Evolutionary conservation across 2,888 invertebrate genomes (phyloP), one percentile per base, ranked within the genome.

Genomic region (Nephrotoma flavescens): DNA sequence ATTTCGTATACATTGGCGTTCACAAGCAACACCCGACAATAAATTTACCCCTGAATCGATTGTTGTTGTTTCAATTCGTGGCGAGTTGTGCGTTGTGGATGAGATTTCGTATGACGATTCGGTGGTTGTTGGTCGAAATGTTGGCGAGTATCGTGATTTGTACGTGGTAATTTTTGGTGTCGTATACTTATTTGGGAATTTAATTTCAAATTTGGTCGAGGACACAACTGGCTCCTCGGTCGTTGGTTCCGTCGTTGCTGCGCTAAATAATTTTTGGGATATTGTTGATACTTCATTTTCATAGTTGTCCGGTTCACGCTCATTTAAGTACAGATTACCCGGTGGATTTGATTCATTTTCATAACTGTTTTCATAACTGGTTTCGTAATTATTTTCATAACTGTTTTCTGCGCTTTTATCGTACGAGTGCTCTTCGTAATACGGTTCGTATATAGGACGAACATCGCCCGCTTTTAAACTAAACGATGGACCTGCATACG

Each of bases 1-100:
- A 86, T 86, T 86, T 1, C 86, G 44, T 11, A 86, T 86, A 45
- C 86, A 86, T n/a, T 86, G 86, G 9, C 86, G 86, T 86, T 86
- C 86, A 41, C 86, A 86, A 31, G 86, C 86, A 0, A 52, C 12
- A 2, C 45, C 45, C 5, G 86, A 47, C 0, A 84, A 9, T 86
- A 45, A 41, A 47, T 44, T 86, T 19, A 47, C 45, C 1, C 45
- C 15, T 1, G 45, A n/a, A 12, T 86, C 45, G 0, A 19, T 2
- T 42, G 84, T 84, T 42, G 84, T 84, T 15, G 84, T 84, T 41
- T 84, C 84, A 5, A 42, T 12, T 86, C 42, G 15, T 4, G 31
- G 4, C 31, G 71, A 4, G 1, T 71, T 31, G 4, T 71, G 15
- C 2, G 71, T 71, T 4, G 71, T 31, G 2, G 71, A 71, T 3